Evolutionary conservation across 2,888 invertebrate species (phyloP), one percentile per base, ranked within the genome.

Genomic region (Cheilosia vulpina): DNA sequence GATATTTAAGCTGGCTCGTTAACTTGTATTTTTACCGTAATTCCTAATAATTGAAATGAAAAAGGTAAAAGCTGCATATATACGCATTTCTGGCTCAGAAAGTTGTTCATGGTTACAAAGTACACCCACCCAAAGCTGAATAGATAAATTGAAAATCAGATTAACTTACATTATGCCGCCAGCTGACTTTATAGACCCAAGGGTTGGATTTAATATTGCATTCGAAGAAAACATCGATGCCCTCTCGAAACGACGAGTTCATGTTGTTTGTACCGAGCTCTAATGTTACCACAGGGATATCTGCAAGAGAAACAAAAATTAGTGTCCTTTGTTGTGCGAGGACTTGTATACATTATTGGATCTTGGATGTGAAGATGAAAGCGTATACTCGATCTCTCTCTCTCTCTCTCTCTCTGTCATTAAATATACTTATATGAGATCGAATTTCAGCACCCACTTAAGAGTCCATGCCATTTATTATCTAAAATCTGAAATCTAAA

Each of bases 161-260:
- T 75, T 60, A 87, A 93, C 94, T 94, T 93, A 96, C 96, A 91
- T 96, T 95, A 90, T 96, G 95, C 89, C 94, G 93, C 96, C 96
- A 96, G 89, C 95, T 95, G 89, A 96, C 95, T 93, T 95, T 95
- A 90, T 95, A 95, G 69, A 96, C 95, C 95, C 95, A 96, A 0
- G 97, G 97, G 93, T 97, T 97, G 24, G 97, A 96, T 91, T 96
- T 96, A 89, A 97, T 97, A 91, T 95, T 96, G 93, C 97, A 97
- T 91, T 97, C 97, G 91, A 97, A 97, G 93, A 97, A 97, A 13
- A 97, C 97, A 91, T 97, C 97, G 82, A 96, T 96, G 7, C 96
- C 97, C 92, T 97, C 97, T 88, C 96, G 96, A 89, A 98, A 96
- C 88, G 95, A 95, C 1, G 96, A 95, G 90, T 97, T 92, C 68